Base-by-base conservation (phyloP, 2,888 invertebrate species). In the Sipha maydis region DNA sequence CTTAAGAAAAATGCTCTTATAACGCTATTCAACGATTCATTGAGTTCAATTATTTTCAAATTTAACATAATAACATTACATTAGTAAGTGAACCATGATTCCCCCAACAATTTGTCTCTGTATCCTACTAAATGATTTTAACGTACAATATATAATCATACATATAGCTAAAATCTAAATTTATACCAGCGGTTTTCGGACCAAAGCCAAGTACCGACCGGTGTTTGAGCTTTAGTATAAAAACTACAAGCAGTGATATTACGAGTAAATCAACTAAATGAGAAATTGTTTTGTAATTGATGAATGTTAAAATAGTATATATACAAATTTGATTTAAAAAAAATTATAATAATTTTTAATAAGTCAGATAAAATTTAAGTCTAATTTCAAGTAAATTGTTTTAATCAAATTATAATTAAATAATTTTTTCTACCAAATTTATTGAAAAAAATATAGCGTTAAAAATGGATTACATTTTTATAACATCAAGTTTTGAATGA, bases 91-190 rank as follows among this genome's bases (percentile, higher is more conserved):
- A 69, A 28, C 28, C 1, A 25, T 28, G 28, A 28, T 25, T 69
- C 1, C 69, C 2, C 69, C 69, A 28, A 25, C 28, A 25, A 28
- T 11, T 1, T 11, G 9, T 9, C 61, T 25, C 25, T 25, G 8
- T 69, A 69, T 69, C 11, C 69, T 69, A n/a, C 69, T 21, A 21
- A n/a, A 41, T 14, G 11, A 48, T 77, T 31, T 54, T 78, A 31
- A 31, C 41, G 4, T 54, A 25, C 21, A 28, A 21, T 48, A 77
- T 31, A 28, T 31, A 19, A 28, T n/a, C 14, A 17, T 69, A 69
- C n/a, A n/a, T 69, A n/a, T 69, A 9, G 69, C 31, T 48, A 21
- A 31, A 78, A 78, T 78, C 77, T 78, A 78, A 78, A 54, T 78
- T 78, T 78, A 78, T 41, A 54, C 76, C 54, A 78, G 54, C 4